Conservation (phyloP, 1,140 invertebrate genomes). For the Nilaparvata lugens region DNA sequence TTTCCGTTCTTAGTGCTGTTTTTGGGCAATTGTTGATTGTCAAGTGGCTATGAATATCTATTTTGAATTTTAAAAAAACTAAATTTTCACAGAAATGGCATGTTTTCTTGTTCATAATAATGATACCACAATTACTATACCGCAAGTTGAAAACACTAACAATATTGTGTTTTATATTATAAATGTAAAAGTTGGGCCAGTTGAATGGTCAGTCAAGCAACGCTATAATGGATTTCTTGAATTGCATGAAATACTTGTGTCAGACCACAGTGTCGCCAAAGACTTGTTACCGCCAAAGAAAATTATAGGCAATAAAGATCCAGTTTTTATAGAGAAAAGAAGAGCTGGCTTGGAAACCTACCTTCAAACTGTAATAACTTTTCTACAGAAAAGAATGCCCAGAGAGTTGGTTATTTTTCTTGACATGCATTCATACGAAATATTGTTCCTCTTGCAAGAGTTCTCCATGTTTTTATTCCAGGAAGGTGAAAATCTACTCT, state of each 20-base stretch:
- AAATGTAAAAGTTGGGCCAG: conserved; percentile 51
- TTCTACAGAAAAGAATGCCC: conserved; percentile 64
- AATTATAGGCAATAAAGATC: conserved; percentile 67
- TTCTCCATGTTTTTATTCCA: conserved; percentile 60
- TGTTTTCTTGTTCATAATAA: conserved; percentile 48
- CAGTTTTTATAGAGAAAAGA: conserved; percentile 76
- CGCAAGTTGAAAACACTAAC: conserved; percentile 41
- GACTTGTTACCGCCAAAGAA: conserved; percentile 87
- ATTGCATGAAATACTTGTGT: conserved; percentile 70
- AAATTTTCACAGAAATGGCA: conserved; percentile 41
- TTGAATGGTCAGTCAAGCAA: conserved; percentile 72
- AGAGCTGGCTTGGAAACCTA: conserved; percentile 70
- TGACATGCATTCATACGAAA: conserved; percentile 73
- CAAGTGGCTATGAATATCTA: too few species aligned
- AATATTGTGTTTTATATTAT: conserved; percentile 59
- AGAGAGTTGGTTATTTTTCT: conserved; percentile 65
- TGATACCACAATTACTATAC: conserved; percentile 48
- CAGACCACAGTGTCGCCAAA: conserved; percentile 67
- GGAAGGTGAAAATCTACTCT: conserved; percentile 54
- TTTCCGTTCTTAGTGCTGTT: too few species aligned
- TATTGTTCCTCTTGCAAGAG: conserved; percentile 68
- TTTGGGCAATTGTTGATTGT: too few species aligned
- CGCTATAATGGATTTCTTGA: conserved; percentile 85
- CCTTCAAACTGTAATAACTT: conserved; percentile 62
- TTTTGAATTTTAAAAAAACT: too few species aligned